Conservation (phyloP, 2,113 vertebrate species). For the Tautogolabrus adspersus region DNA sequence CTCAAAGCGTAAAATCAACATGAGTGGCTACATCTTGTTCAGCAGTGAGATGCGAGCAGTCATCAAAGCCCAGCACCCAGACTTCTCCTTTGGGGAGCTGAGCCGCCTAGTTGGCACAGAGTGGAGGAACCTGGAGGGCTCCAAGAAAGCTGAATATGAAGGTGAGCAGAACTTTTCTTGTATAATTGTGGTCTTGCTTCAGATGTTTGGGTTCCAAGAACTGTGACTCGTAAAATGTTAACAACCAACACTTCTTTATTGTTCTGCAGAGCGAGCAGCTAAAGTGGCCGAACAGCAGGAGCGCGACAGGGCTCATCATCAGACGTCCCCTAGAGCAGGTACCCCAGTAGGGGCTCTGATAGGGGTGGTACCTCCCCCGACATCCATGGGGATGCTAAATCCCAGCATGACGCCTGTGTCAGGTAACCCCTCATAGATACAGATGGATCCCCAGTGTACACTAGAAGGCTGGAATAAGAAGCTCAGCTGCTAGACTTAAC, state of each 20-base stretch:
- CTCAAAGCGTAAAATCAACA: conserved; percentile 98
- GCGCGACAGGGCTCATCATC: conserved; percentile 94
- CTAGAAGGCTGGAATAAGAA: conserved; percentile 76
- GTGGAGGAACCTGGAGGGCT: conserved; percentile 97
- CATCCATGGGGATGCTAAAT: conserved; percentile 98
- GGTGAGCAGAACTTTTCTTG: conserved; percentile 82
- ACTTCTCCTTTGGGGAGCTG: conserved; percentile 98
- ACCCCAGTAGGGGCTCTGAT: conserved; percentile 97
- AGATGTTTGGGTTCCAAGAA: not conserved
- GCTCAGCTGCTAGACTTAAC: conserved; percentile 76
- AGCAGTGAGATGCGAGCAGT: conserved; percentile 99
- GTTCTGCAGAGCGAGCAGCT: conserved; percentile 95
- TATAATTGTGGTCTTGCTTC: not conserved
- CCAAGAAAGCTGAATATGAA: conserved; percentile 98
- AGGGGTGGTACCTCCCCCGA: conserved; percentile 97
- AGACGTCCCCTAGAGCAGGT: conserved; percentile 96
- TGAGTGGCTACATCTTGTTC: conserved; percentile 99
- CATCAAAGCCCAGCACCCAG: conserved; percentile 98
- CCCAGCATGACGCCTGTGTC: conserved; percentile 97
- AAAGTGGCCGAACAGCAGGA: conserved; percentile 99
- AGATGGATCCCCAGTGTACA: conserved; percentile 68
- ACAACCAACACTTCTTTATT: not conserved
- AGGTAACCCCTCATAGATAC: conserved; percentile 90
- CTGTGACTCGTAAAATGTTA: not conserved
- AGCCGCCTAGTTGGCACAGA: conserved; percentile 98